These are phyloP conservation scores for Fringilla coelebs DNA, from an alignment of 2,797 vertebrate species.

Conservation along the genomic window DNA sequence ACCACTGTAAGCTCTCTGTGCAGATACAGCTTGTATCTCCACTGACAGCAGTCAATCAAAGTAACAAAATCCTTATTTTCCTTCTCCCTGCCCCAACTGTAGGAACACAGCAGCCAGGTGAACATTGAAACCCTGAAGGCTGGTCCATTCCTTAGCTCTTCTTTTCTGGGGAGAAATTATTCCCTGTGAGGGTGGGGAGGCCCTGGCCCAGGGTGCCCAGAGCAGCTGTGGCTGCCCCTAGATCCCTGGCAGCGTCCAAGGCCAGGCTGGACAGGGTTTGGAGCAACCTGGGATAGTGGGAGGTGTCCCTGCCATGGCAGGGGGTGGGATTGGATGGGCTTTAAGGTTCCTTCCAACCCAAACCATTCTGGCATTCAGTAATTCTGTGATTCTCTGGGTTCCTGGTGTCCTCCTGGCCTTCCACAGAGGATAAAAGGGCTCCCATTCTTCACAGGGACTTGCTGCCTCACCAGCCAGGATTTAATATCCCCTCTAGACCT, in stretches of 20 bases:
- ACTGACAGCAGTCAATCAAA: background rate
- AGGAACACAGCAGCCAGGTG: background rate
- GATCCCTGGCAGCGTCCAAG: background rate
- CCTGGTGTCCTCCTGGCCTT: background rate
- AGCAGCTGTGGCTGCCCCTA: background rate
- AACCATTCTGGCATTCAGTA: background rate
- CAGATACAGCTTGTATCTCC: background rate
- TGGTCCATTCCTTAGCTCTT: background rate
- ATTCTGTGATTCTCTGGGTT: background rate
- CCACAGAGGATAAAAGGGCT: background rate
- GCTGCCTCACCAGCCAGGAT: background rate
- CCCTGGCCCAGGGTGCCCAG: background rate
- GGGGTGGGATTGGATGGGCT: fast-evolving
- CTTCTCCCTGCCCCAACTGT: background rate
- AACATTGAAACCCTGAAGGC: background rate
- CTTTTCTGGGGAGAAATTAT: background rate
- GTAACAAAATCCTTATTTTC: background rate
- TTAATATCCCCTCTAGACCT: background rate
- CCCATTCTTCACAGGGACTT: too few species aligned
- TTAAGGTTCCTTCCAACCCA: background rate
- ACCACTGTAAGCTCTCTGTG: background rate
- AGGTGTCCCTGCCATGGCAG: background rate
- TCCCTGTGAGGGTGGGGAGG: background rate
- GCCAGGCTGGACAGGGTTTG: background rate
- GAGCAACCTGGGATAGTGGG: fast-evolving